phyloP scores from a whole-genome alignment of 2,888 invertebrate species.

The Melieria omissa region DNA sequence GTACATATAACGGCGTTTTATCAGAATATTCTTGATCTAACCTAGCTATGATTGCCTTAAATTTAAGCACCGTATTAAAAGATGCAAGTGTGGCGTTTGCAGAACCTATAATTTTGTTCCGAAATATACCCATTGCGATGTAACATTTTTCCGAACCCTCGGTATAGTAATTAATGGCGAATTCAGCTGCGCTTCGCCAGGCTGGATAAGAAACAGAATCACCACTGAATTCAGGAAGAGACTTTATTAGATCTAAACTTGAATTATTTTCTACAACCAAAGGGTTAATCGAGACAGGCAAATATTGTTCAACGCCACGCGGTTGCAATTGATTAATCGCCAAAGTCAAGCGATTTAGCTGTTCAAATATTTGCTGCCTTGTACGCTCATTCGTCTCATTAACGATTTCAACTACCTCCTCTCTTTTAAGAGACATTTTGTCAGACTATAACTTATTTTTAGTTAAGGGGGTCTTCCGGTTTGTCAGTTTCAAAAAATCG shows the following conservation, averaged over 20 bases:
- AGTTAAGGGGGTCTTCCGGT: too few species aligned
- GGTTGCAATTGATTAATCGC: conserved; percentile 31
- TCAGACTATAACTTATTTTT: conserved; percentile 21
- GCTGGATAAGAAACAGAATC: conserved; percentile 5
- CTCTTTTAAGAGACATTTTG: conserved; percentile 34
- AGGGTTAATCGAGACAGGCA: conserved; percentile 14
- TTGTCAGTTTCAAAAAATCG: too few species aligned
- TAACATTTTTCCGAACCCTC: conserved; percentile 6
- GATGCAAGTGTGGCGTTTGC: conserved; percentile 24
- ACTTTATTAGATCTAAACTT: conserved; percentile 1
- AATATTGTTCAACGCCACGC: not conserved
- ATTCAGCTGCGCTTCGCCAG: conserved; percentile 3
- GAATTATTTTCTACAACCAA: conserved; percentile 13
- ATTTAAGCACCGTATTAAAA: conserved; percentile 38
- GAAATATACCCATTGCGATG: not conserved
- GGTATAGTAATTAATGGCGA: not conserved
- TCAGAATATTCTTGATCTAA: conserved; percentile 41
- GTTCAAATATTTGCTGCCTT: conserved; percentile 24
- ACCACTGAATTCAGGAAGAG: conserved; percentile 2
- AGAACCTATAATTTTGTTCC: not conserved
- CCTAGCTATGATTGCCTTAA: conserved; percentile 37
- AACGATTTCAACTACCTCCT: conserved; percentile 26
- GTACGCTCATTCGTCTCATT: conserved; percentile 25
- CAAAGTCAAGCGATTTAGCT: conserved; percentile 24
- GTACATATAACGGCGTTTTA: conserved; percentile 40